Conservation (phyloP, 2,113 vertebrate species). For the Bos javanicus region DNA sequence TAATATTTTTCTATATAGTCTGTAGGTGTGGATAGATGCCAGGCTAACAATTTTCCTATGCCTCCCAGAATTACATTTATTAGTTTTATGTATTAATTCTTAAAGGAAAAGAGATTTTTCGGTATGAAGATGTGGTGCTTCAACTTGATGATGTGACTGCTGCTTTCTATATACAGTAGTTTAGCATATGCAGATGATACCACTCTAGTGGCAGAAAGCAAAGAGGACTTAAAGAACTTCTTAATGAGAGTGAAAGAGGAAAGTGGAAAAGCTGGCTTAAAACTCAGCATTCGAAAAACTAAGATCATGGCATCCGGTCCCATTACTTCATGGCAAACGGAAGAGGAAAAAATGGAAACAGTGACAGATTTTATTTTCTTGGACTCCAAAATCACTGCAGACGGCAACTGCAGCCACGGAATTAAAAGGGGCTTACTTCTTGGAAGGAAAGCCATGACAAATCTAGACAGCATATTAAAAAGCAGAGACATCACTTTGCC, state of each 20-base stretch:
- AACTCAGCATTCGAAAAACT: not conserved
- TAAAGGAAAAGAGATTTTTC: constrained; percentile 32
- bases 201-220: not conserved
- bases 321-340: not conserved
- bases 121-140: not conserved
- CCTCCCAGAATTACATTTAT: not conserved
- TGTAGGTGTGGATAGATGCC: not conserved
- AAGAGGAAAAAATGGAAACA: not conserved
- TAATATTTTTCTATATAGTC: constrained; percentile 38
- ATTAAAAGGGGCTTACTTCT: not conserved
- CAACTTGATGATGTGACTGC: not conserved
- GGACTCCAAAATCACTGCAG: not conserved
- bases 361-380: not conserved
- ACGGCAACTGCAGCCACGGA: not conserved
- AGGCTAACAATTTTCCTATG: constrained; percentile 4
- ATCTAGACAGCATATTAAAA: not conserved
- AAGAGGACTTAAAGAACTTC: not conserved
- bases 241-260: not conserved
- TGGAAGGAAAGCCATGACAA: not conserved
- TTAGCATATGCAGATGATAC: not conserved
- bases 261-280: not conserved
- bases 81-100: constrained; percentile 17
- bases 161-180: constrained; percentile 25
- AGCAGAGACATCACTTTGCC: not conserved
- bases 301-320: not conserved